These are phyloP conservation scores for Cremastobaeus sp. DNA, from an alignment of 2,888 invertebrate genomes.

Conservation along the genomic window DNA sequence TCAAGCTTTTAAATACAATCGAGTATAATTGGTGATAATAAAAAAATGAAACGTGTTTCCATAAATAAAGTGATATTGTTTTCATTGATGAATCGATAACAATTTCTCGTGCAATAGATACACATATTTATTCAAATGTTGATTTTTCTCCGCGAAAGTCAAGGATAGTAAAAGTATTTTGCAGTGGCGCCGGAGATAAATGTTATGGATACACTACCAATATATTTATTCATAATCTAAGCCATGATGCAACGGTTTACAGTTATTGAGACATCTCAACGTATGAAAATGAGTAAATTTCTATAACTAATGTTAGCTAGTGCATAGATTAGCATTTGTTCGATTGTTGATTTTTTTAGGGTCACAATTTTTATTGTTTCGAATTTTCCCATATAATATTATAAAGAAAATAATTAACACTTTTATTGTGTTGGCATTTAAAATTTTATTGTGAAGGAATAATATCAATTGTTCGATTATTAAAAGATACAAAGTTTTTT, in stretches of 20 bases:
- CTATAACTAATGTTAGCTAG: background rate
- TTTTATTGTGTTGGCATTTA: no score
- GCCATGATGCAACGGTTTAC: constrained; percentile 40
- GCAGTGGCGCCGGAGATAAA: constrained; percentile 34
- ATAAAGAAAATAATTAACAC: no score
- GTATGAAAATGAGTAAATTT: constrained; percentile 14
- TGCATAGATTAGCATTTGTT: constrained; percentile 1
- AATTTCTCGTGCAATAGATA: constrained; percentile 25
- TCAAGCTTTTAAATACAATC: no score
- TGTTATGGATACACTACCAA: constrained; percentile 31
- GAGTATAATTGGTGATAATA: background rate
- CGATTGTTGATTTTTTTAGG: no score
- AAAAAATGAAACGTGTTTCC: background rate
- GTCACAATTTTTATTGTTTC: no score
- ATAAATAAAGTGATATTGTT: background rate
- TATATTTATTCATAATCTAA: constrained; percentile 40
- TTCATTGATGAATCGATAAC: background rate
- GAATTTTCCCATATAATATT: no score
- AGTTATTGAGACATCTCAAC: constrained; percentile 33
- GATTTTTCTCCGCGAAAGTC: constrained; percentile 51
- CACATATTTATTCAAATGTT: constrained; percentile 31
- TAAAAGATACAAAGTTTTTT: no score
- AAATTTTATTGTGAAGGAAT: no score
- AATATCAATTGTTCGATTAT: no score
- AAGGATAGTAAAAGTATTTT: constrained; percentile 54